Evolutionary conservation across 2,888 invertebrate species (phyloP).

Genomic region (Andricus quercusramuli): DNA sequence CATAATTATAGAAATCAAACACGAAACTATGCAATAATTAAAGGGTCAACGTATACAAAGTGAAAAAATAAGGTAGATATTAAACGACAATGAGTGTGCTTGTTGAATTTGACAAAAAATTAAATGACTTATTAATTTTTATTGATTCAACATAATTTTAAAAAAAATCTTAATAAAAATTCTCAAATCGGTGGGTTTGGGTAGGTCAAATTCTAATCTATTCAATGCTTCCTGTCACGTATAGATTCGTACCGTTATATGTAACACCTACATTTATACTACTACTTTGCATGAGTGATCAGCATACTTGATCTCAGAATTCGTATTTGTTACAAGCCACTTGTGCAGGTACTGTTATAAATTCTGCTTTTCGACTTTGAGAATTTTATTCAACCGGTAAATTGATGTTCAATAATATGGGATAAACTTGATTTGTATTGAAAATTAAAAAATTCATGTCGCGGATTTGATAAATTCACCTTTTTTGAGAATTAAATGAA

Average conservation of each 20-base stretch:
- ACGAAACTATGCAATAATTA: no score
- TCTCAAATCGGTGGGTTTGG: not conserved
- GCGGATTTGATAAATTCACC: no score
- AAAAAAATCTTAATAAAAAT: not conserved
- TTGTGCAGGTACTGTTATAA: conserved; percentile 2
- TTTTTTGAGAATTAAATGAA: no score
- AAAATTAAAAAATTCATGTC: no score
- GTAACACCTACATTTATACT: conserved; percentile 11
- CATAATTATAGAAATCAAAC: no score
- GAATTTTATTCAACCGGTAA: not conserved
- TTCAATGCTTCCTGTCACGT: conserved; percentile 3
- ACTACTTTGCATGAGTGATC: conserved; percentile 3
- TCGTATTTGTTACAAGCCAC: conserved; percentile 2
- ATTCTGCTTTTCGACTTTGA: not conserved
- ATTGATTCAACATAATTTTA: no score
- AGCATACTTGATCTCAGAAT: conserved; percentile 35
- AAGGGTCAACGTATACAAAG: no score
- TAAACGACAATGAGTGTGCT: no score
- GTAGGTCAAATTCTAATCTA: not conserved
- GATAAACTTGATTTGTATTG: not conserved
- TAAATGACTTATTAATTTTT: no score
- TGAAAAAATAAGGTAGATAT: no score
- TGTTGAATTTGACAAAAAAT: no score
- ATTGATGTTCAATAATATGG: not conserved
- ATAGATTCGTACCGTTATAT: conserved; percentile 36